Evolutionary conservation across 2,113 vertebrate species (phyloP).

Genomic region (Myrmecophaga tridactyla): DNA sequence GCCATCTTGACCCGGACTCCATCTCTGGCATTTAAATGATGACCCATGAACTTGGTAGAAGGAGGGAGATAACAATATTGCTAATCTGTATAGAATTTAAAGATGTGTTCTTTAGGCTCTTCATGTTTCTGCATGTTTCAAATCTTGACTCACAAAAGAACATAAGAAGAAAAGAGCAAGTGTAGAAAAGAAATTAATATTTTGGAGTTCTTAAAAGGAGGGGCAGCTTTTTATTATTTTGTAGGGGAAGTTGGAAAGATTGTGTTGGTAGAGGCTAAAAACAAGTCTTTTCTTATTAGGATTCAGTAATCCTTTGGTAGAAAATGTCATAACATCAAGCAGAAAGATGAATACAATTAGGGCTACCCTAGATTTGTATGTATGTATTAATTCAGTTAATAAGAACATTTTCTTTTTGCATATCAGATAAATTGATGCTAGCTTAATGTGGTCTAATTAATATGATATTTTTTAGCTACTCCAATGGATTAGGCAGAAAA

Average conservation of each 20-base stretch:
- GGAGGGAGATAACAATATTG: neutral
- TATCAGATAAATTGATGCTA: neutral
- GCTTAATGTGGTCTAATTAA: neutral
- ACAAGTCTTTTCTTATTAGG: neutral
- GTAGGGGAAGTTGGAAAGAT: neutral
- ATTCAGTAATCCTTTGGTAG: neutral
- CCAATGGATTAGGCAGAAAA: slow-evolving; percentile 1
- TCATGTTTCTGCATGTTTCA: neutral
- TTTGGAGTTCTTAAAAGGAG: neutral
- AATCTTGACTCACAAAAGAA: neutral
- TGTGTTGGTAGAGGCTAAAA: neutral
- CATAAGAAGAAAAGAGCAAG: neutral
- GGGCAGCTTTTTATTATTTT: neutral
- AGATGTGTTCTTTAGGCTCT: neutral
- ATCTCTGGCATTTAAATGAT: slow-evolving; percentile 19
- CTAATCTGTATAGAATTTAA: neutral
- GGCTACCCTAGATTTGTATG: neutral
- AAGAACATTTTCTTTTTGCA: neutral
- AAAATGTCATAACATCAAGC: neutral
- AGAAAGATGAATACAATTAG: neutral
- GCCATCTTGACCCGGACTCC: no score
- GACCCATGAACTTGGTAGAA: neutral
- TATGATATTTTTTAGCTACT: neutral
- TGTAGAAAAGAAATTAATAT: neutral
- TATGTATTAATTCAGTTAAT: neutral